phyloP scores from a whole-genome alignment of 1,140 invertebrate species.

The Uloborus diversus region DNA sequence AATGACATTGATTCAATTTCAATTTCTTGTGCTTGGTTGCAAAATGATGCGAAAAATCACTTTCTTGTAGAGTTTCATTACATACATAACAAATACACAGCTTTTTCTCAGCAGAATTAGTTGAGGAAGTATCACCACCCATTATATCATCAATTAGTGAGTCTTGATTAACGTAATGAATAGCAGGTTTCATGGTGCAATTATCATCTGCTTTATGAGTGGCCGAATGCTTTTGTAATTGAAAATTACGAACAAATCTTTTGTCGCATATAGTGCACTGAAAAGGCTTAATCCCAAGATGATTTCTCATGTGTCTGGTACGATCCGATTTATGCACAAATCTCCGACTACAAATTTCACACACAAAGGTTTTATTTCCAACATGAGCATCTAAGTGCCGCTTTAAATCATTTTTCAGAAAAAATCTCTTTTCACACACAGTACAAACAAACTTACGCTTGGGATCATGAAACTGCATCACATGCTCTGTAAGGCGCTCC shows the following conservation, averaged over 20 bases:
- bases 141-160: not conserved
- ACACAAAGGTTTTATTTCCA: not conserved
- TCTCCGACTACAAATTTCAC: not conserved
- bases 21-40: no score
- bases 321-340: conserved; percentile 2
- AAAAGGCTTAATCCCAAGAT: not conserved
- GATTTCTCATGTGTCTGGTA: not conserved
- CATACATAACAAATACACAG: no score
- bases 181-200: no score
- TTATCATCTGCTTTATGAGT: not conserved
- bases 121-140: no score
- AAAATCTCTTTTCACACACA: conserved; percentile 5
- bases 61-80: no score
- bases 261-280: not conserved
- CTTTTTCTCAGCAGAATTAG: no score
- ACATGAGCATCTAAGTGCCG: not conserved
- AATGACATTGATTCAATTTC: no score
- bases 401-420: not conserved
- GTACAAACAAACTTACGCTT: not conserved
- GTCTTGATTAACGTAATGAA: no score
- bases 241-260: not conserved
- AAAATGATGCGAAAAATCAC: no score
- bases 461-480: not conserved
- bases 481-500: conserved; percentile 4
- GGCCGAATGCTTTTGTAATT: conserved; percentile 2